Evolutionary conservation across 2,888 invertebrate species (phyloP).

Genomic region (Emmelina monodactyla): DNA sequence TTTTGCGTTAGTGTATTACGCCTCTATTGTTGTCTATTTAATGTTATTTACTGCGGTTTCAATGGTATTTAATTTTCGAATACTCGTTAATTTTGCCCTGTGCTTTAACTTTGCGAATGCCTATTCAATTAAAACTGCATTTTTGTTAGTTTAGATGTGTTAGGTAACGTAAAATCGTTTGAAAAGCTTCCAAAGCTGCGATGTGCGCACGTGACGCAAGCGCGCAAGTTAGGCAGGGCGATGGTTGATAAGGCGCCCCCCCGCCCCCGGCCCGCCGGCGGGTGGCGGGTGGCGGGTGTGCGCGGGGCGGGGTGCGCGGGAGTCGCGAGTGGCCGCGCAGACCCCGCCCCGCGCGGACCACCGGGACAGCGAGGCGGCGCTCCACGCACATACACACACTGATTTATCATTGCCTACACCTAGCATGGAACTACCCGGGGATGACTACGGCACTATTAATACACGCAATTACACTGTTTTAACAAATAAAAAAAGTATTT

Average conservation of each 20-base stretch:
- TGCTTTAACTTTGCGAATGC: too few species aligned
- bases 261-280: too few species aligned
- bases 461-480: too few species aligned
- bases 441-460: too few species aligned
- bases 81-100: too few species aligned
- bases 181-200: not conserved
- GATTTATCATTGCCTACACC: conserved; percentile 23
- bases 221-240: conserved; percentile 48
- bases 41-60: conserved; percentile 10
- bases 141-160: too few species aligned
- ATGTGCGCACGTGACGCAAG: conserved; percentile 36
- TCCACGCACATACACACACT: conserved; percentile 33
- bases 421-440: too few species aligned
- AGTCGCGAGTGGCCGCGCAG: conserved; percentile 53
- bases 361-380: conserved; percentile 63
- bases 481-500: not conserved
- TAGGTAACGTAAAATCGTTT: not conserved
- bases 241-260: conserved; percentile 59
- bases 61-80: too few species aligned
- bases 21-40: conserved; percentile 13
- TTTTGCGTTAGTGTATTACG: conserved; percentile 9
- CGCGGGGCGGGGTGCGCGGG: conserved; percentile 28
- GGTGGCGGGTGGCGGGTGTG: conserved; percentile 27
- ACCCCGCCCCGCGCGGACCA: conserved; percentile 64
- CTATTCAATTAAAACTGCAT: too few species aligned